Evolutionary conservation across 2,113 vertebrate species (phyloP), one percentile per base, ranked within the genome.

Genomic region (Cyprinodon brontotheroides): DNA sequence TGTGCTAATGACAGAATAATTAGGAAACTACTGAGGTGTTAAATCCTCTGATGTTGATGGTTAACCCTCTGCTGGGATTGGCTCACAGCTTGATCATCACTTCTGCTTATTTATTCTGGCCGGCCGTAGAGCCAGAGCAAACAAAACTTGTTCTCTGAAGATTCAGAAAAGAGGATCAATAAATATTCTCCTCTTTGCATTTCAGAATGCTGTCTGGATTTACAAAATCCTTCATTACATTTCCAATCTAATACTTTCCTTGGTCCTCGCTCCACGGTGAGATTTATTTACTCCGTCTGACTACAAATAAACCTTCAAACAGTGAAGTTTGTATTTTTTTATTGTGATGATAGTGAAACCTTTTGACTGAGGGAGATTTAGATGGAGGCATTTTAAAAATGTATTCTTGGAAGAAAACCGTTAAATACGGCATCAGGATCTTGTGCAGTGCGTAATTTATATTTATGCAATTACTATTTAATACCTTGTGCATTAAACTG

Each of bases 21-120:
- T 85, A 89, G 75, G 78, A 86, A 89, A 77, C 66, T 71, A 74
- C 78, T 87, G 83, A 65, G 79, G 75, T 83, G 81, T 72, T 80
- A 81, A 84, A 86, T 72, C 79, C 65, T 73, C 60, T 84, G 47
- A 83, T 86, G 83, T 75, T 80, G 87, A 82, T 75, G 74, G 72
- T 78, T 85, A 65, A 81, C 65, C 76, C 75, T 41, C 72, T 45
- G 48, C 40, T 61, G 72, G 3, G 71, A 57, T 81, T 67, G 61
- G 60, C 77, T 86, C 79, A 7, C 43, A 65, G 71, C 72, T 59
- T 61, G 1, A 47, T 36, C 68, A 61, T 68, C 72, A 75, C 71
- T 57, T n/a, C 50, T n/a, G 6, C 20, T n/a, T 72, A 75, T 77
- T 76, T 66, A 48, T 60, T 20, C 71, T 75, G 77, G 39, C 78